Conservation (phyloP, 2,113 vertebrate species). For the Ceratotherium simum region DNA sequence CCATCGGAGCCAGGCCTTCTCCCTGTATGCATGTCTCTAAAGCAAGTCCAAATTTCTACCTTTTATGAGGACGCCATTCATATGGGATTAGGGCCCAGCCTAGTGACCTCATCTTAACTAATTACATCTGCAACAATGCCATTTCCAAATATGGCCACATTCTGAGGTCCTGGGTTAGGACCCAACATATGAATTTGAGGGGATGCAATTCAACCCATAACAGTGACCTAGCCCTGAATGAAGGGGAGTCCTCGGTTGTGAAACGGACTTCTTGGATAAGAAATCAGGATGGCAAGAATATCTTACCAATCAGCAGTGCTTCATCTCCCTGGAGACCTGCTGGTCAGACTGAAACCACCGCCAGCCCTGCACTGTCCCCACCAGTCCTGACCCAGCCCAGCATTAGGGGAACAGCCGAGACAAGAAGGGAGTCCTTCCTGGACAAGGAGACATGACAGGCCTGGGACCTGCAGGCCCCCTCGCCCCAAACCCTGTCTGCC, state of each 20-base stretch:
- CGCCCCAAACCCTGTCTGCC: fast-evolving
- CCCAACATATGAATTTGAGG: fast-evolving
- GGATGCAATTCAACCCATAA: fast-evolving
- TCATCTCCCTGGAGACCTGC: fast-evolving
- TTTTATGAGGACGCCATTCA: fast-evolving
- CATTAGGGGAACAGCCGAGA: fast-evolving
- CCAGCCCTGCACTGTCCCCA: fast-evolving
- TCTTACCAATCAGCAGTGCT: fast-evolving
- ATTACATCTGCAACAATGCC: fast-evolving
- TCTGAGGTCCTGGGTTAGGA: too few species aligned
- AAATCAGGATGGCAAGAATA: fast-evolving
- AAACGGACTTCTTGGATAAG: not conserved
- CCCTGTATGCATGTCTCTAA: fast-evolving
- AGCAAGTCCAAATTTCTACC: not conserved
- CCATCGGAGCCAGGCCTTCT: not conserved
- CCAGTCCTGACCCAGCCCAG: fast-evolving
- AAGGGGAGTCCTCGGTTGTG: fast-evolving
- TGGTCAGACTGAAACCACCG: fast-evolving
- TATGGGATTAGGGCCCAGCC: fast-evolving
- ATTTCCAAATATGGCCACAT: fast-evolving
- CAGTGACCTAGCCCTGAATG: fast-evolving
- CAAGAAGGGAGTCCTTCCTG: not conserved
- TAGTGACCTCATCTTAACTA: fast-evolving
- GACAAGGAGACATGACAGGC: fast-evolving
- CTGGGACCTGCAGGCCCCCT: fast-evolving